Conservation (phyloP, 1,140 invertebrate genomes). For the Trichoplusia ni region DNA sequence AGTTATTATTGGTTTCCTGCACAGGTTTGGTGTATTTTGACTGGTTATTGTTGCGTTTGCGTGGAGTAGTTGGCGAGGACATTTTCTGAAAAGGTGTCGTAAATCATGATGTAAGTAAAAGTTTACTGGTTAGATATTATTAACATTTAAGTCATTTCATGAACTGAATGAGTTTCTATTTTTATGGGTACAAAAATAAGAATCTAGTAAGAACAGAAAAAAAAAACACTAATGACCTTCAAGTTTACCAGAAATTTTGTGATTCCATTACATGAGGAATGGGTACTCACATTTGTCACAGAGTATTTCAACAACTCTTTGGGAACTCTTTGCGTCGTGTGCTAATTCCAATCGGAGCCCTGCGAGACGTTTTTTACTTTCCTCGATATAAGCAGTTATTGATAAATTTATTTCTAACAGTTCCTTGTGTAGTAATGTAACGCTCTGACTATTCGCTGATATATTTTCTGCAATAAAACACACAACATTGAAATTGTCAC, state of each 20-base stretch:
- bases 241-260: too few relatives aligned
- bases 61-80: conserved; percentile 52
- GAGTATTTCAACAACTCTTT: conserved; percentile 68
- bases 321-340: conserved; percentile 61
- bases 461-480: conserved; percentile 69
- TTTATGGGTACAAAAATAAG: too few relatives aligned
- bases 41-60: conserved; percentile 36
- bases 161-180: too few relatives aligned
- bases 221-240: too few relatives aligned
- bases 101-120: background rate
- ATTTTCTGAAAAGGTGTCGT: conserved; percentile 54
- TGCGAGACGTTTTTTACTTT: conserved; percentile 69
- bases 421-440: conserved; percentile 58
- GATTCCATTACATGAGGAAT: too few relatives aligned
- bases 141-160: too few relatives aligned
- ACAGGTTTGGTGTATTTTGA: conserved; percentile 32
- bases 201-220: too few relatives aligned
- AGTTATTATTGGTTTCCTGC: conserved; percentile 51
- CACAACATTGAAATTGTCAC: conserved; percentile 31
- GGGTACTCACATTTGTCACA: conserved; percentile 68
- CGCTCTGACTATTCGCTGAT: conserved; percentile 52
- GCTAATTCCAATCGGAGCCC: conserved; percentile 61
- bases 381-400: conserved; percentile 71
- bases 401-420: conserved; percentile 73
- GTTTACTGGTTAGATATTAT: background rate